Evolutionary conservation across 1,140 invertebrate species (phyloP).

Genomic region (Drosophila jambulina): DNA sequence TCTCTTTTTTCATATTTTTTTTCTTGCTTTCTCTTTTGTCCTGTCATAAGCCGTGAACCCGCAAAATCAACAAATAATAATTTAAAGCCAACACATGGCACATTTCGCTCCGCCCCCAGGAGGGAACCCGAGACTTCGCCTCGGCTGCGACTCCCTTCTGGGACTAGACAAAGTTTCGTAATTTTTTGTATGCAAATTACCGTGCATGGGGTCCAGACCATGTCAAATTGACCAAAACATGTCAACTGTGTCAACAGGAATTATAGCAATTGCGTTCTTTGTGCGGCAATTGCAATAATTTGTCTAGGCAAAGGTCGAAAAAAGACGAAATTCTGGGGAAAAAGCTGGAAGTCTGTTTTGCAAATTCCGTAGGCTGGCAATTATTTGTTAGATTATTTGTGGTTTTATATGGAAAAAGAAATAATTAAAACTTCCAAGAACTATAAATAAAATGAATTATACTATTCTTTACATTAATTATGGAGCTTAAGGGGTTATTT

Average conservation of each 20-base stretch:
- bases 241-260: slow-evolving; percentile 43
- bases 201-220: slow-evolving; percentile 26
- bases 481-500: not conserved
- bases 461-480: not conserved
- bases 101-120: not conserved
- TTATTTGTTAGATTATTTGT: not conserved
- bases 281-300: slow-evolving; percentile 22
- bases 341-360: not conserved
- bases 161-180: slow-evolving; percentile 41
- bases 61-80: slow-evolving; percentile 58
- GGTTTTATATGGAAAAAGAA: not conserved
- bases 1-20: not conserved
- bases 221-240: slow-evolving; percentile 44
- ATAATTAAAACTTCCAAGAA: not conserved
- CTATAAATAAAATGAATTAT: not conserved
- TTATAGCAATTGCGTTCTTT: slow-evolving; percentile 30
- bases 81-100: slow-evolving; percentile 40
- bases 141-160: slow-evolving; percentile 18
- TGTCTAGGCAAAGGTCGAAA: slow-evolving; percentile 19
- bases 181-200: slow-evolving; percentile 53
- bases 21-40: not conserved
- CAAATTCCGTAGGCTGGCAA: not conserved
- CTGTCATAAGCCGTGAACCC: slow-evolving; percentile 3
- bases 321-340: not conserved
- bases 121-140: slow-evolving; percentile 1